Conservation (phyloP, 2,888 invertebrate species). For the Sympetrum striolatum region DNA sequence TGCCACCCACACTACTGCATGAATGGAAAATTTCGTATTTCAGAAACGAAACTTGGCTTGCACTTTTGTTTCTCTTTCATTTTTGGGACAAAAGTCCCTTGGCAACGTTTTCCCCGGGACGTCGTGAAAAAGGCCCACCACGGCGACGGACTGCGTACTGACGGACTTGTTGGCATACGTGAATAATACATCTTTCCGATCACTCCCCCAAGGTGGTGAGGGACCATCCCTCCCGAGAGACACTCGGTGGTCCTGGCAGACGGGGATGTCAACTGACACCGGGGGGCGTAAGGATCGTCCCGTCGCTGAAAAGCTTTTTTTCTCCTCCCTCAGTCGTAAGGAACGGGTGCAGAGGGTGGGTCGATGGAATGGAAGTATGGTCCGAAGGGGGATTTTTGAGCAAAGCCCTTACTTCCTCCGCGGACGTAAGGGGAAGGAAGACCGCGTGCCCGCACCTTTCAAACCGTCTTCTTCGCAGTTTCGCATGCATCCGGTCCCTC, state of each 20-base stretch:
- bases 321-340: not conserved
- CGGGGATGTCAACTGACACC: slow-evolving; percentile 4
- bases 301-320: not conserved
- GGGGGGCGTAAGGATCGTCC: not conserved
- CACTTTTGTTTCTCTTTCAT: no score
- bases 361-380: not conserved
- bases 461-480: not conserved
- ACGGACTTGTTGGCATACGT: not conserved
- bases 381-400: slow-evolving; percentile 7
- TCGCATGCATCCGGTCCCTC: slow-evolving; percentile 20
- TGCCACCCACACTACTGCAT: no score
- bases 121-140: not conserved
- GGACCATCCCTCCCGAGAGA: not conserved
- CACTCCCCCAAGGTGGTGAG: not conserved
- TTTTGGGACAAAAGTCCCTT: no score
- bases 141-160: not conserved
- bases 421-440: not conserved
- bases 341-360: not conserved
- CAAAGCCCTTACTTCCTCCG: slow-evolving; percentile 29
- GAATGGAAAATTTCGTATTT: no score
- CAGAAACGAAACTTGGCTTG: no score
- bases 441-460: not conserved
- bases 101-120: not conserved
- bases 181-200: not conserved
- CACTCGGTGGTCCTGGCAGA: slow-evolving; percentile 14